phyloP scores from a whole-genome alignment of 2,113 vertebrate genomes.

The Calypte anna region DNA sequence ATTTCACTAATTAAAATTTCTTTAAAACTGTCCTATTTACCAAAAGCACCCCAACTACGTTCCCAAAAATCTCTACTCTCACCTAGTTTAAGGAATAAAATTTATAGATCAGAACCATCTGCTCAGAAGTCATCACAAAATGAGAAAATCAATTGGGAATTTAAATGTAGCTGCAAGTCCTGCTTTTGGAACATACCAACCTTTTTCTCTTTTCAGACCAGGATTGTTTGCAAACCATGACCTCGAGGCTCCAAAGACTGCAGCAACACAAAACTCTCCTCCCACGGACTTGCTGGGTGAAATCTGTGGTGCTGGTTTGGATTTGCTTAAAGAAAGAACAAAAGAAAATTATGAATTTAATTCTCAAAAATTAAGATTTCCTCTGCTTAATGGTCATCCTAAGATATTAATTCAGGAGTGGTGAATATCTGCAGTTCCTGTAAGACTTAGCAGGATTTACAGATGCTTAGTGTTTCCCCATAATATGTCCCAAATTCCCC shows the following conservation, averaged over 20 bases:
- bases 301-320: conserved; percentile 93
- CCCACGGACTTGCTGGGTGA: conserved; percentile 96
- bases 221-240: conserved; percentile 97
- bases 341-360: conserved; percentile 26
- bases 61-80: neutral
- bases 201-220: conserved; percentile 95
- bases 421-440: neutral
- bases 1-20: neutral
- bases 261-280: conserved; percentile 95
- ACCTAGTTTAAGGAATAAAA: neutral
- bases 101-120: neutral
- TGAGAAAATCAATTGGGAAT: neutral
- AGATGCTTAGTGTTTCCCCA: neutral
- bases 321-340: conserved; percentile 87
- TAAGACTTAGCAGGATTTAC: neutral
- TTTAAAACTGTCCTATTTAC: neutral
- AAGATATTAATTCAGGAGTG: neutral
- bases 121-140: neutral
- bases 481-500: neutral
- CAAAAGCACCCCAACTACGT: neutral
- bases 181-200: conserved; percentile 69
- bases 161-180: neutral
- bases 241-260: conserved; percentile 90
- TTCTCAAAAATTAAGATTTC: neutral
- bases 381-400: neutral